Percentiles rank a stretch among this genome's conserved stretches.
Evolutionary conservation across 2,888 invertebrate genomes (phyloP).

Genomic region (Osmoderma eremita): DNA sequence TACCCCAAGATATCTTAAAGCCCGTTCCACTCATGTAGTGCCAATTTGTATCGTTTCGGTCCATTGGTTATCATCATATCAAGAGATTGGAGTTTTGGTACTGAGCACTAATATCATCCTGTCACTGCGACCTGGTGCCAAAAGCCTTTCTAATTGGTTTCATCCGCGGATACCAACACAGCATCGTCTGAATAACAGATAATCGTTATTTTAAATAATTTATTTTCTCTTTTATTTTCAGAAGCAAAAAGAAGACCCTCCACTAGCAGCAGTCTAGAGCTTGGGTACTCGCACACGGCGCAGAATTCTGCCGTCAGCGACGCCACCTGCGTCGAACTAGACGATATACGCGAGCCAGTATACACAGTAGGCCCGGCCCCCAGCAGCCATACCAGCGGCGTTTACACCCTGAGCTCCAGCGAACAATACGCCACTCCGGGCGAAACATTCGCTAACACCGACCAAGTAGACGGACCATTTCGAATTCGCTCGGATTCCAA

Average conservation of each 20-base stretch:
- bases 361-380: slow-evolving; percentile 72
- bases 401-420: slow-evolving; percentile 72
- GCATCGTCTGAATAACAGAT: too few species aligned
- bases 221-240: slow-evolving; percentile 50
- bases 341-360: slow-evolving; percentile 67
- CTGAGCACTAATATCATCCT: too few species aligned
- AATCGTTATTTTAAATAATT: background rate
- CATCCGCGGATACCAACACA: too few species aligned
- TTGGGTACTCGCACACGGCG: slow-evolving; percentile 87
- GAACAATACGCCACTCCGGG: slow-evolving; percentile 57
- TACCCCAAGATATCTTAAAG: too few species aligned
- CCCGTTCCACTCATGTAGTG: too few species aligned
- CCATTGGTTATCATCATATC: too few species aligned
- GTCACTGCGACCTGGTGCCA: too few species aligned
- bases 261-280: slow-evolving; percentile 82
- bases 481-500: slow-evolving; percentile 81
- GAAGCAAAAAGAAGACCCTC: slow-evolving; percentile 72
- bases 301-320: slow-evolving; percentile 85
- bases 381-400: slow-evolving; percentile 86
- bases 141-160: too few species aligned
- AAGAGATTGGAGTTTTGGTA: too few species aligned
- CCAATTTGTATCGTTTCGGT: too few species aligned
- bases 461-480: slow-evolving; percentile 67
- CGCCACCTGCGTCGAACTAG: slow-evolving; percentile 74
- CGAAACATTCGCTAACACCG: slow-evolving; percentile 50